Evolutionary conservation across 2,888 invertebrate species (phyloP), one percentile per base, ranked within the genome.

Genomic region (Monochamus alternatus): DNA sequence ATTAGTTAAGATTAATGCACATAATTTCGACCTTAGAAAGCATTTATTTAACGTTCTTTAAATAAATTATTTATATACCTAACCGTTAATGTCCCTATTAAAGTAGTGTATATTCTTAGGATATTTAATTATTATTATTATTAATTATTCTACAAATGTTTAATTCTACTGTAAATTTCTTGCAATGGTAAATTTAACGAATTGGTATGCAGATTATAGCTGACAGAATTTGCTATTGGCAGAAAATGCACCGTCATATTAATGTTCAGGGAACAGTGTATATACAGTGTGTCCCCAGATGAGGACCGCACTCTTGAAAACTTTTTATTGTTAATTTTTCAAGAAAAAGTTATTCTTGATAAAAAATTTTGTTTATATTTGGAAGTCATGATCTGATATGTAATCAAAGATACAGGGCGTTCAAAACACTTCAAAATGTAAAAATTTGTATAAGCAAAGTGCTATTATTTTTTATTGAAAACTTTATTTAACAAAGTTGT

Each of bases 1-100:
- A 87, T 87, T 87, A 87, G 84, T 80, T 79, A 80, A 84, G 86
- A 87, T 87, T 85, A 86, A 87, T 87, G 86, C 85, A 82, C 85
- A 84, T 86, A 86, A 87, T 86, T 85, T 82, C 83, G 82, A 84
- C 83, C 85, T 84, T 84, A 84, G 83, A 84, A 77, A 82, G 83
- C 81, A 84, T 85, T 86, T 85, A 85, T 84, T 81, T 74, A 78
- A 73, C 70, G 70, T 64, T 74, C 75, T 76, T 76, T 75, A 80
- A 76, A 80, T 80, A 80, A 78, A 83, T 81, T 81, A 79, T 81
- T 82, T 80, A 80, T 81, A 80, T 75, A 75, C 70, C 3, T n/a
- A 72, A 73, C 78, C 77, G 80, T 75, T 73, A 76, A 65, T 71
- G 58, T n/a, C 9, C 66, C 60, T 75, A 71, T 71, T 71, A 71